Evolutionary conservation across 2,797 vertebrate genomes (phyloP).

Genomic region (Anisognathus igniventris): DNA sequence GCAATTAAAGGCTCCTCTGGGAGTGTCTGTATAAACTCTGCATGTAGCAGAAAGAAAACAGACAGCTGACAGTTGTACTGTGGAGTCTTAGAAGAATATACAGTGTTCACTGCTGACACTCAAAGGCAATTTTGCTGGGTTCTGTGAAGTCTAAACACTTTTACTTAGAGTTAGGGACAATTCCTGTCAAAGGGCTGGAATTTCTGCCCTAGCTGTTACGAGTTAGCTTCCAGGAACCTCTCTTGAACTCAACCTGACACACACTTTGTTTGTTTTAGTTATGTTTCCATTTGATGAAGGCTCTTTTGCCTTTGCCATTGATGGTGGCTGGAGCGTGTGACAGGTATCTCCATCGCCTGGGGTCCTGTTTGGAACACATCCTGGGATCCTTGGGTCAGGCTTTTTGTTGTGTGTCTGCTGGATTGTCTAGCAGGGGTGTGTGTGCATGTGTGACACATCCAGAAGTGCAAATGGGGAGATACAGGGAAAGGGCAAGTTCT

Average conservation of each 20-base stretch:
- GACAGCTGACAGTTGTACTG: slow-evolving; percentile 67
- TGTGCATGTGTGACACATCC: not conserved
- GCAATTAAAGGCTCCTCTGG: slow-evolving; percentile 70
- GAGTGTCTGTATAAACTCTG: slow-evolving; percentile 64
- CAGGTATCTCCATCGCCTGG: not conserved
- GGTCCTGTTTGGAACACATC: not conserved
- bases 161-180: slow-evolving; percentile 42
- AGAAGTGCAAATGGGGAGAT: not conserved
- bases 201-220: not conserved
- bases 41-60: slow-evolving; percentile 63
- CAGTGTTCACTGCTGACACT: slow-evolving; percentile 55
- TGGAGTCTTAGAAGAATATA: slow-evolving; percentile 55
- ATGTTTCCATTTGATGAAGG: not conserved
- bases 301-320: not conserved
- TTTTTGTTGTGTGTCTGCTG: not conserved
- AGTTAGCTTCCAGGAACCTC: not conserved
- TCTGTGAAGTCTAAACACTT: slow-evolving; percentile 48
- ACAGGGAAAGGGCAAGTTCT: not conserved
- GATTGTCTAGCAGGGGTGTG: not conserved
- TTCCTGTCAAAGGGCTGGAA: slow-evolving; percentile 10
- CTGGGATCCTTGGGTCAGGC: not conserved
- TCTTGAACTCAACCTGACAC: not conserved
- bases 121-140: slow-evolving; percentile 46
- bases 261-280: slow-evolving; percentile 27
- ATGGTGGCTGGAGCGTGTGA: not conserved